phyloP scores from a whole-genome alignment of 2,888 invertebrate genomes.

The Dusona sp. region DNA sequence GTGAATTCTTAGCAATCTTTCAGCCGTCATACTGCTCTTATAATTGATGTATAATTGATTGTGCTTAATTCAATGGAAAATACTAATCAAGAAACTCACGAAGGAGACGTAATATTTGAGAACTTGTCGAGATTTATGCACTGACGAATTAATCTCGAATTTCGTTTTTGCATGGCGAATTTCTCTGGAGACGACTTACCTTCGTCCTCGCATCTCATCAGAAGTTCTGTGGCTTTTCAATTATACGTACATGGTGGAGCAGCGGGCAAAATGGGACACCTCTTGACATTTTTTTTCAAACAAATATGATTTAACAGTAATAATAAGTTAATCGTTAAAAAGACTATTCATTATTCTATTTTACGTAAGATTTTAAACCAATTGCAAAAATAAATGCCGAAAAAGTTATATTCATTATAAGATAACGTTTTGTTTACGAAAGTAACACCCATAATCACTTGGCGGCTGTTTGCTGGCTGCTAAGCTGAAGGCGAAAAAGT shows the following conservation, averaged over 20 bases:
- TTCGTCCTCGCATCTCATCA: conserved; percentile 3
- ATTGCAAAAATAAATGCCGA: too few relatives aligned
- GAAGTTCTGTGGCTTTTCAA: conserved; percentile 9
- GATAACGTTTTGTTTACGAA: too few relatives aligned
- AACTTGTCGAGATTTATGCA: conserved; percentile 14
- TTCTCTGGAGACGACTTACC: conserved; percentile 19
- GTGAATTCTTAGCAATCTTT: neutral
- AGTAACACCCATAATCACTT: too few relatives aligned
- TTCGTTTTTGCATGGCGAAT: conserved; percentile 10
- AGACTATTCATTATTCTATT: neutral
- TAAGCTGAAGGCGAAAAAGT: too few relatives aligned
- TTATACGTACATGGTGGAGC: neutral
- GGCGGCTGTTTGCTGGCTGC: too few relatives aligned
- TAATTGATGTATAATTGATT: conserved; percentile 34
- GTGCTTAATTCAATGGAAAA: conserved; percentile 41
- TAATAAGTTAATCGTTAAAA: neutral
- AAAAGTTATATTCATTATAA: too few relatives aligned
- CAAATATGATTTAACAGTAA: neutral
- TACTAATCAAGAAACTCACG: conserved; percentile 36
- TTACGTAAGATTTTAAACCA: neutral
- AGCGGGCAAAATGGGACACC: neutral
- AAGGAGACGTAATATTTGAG: conserved; percentile 9
- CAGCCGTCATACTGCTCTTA: neutral
- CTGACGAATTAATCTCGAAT: conserved; percentile 9
- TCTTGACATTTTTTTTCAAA: neutral